Conservation (phyloP, 2,113 vertebrate species). For the Oryzias curvinotus region DNA sequence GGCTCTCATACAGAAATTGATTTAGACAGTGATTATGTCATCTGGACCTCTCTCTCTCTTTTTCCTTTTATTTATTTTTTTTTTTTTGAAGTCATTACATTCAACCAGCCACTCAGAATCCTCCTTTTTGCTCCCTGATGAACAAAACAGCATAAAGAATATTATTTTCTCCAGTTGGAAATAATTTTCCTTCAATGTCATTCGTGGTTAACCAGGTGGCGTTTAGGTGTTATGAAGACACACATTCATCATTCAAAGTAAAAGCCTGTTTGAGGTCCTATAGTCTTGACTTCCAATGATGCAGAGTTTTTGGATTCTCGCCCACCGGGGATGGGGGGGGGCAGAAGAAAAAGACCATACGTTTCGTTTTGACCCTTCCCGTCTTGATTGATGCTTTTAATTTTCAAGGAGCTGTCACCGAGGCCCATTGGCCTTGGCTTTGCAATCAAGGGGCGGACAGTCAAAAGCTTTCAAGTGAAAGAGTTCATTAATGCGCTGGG, state of each 20-base stretch:
- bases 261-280: too few relatives aligned
- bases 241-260: too few relatives aligned
- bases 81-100: conserved; percentile 38
- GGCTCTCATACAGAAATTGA: conserved; percentile 69
- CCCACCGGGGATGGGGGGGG: not conserved
- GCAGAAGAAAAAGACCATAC: conserved; percentile 1
- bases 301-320: not conserved
- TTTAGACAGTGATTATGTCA: conserved; percentile 72
- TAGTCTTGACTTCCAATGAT: not conserved
- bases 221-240: conserved; percentile 1
- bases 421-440: conserved; percentile 53
- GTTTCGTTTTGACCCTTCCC: not conserved
- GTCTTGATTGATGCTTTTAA: conserved; percentile 72
- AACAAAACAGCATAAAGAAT: conserved; percentile 25
- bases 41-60: conserved; percentile 36
- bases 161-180: not conserved
- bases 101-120: conserved; percentile 31
- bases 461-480: conserved; percentile 69
- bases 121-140: conserved; percentile 11
- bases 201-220: too few relatives aligned
- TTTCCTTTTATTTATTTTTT: conserved; percentile 19
- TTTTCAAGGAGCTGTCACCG: conserved; percentile 66
- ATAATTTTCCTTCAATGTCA: too few relatives aligned
- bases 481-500: conserved; percentile 65
- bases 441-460: conserved; percentile 59